Evolutionary conservation across 2,113 vertebrate species (phyloP).

Genomic region (Ptychochromis oligacanthus): DNA sequence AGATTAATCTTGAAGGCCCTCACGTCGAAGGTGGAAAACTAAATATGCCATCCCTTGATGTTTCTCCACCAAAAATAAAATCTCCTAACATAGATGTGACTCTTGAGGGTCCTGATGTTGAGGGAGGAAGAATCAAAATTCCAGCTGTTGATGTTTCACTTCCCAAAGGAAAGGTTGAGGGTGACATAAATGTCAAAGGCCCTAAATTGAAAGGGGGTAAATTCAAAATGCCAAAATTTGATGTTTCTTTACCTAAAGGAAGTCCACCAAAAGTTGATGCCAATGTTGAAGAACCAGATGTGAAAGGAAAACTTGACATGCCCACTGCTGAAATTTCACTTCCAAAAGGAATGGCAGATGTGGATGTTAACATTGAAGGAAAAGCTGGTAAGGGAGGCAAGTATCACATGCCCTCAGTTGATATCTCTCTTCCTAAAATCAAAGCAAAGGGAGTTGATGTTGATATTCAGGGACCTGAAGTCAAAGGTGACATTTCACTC

Average conservation of each 20-base stretch:
- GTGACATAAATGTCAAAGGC: slow-evolving; percentile 23
- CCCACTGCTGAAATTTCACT: slow-evolving; percentile 48
- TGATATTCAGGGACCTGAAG: slow-evolving; percentile 36
- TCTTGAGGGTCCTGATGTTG: slow-evolving; percentile 9
- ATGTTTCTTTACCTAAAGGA: slow-evolving; percentile 42
- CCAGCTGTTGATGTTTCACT: slow-evolving; percentile 39
- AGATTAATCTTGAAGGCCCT: slow-evolving; percentile 29
- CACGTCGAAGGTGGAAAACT: slow-evolving; percentile 56
- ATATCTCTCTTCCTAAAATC: slow-evolving; percentile 72
- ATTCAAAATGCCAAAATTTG: slow-evolving; percentile 46
- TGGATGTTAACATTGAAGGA: slow-evolving; percentile 3
- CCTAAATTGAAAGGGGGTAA: slow-evolving; percentile 35
- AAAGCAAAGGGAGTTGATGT: slow-evolving; percentile 38
- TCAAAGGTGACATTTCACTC: slow-evolving; percentile 64
- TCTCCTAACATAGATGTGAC: slow-evolving; percentile 3
- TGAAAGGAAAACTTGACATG: slow-evolving; percentile 27
- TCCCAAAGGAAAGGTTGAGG: not conserved
- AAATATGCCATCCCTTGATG: slow-evolving; percentile 43
- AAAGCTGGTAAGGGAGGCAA: slow-evolving; percentile 41
- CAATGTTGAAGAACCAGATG: slow-evolving; percentile 22
- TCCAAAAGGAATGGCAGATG: slow-evolving; percentile 12
- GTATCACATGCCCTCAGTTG: slow-evolving; percentile 69
- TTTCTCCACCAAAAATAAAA: slow-evolving; percentile 47
- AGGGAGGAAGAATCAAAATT: slow-evolving; percentile 54
- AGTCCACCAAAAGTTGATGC: slow-evolving; percentile 5